phyloP scores from a whole-genome alignment of 2,797 vertebrate species.

The Sphaeramia orbicularis region DNA sequence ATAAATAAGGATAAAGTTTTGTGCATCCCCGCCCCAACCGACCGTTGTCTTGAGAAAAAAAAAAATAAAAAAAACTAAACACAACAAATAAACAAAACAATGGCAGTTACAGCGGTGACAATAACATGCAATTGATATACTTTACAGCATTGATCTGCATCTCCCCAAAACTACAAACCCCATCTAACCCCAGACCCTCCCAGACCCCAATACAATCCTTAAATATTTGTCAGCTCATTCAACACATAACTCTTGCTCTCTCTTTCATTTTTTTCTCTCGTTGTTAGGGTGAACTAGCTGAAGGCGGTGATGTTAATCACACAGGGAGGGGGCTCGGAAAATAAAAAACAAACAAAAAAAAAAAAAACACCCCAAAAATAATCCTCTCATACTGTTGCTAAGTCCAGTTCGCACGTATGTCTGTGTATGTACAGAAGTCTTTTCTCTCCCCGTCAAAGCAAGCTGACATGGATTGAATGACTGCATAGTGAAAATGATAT shows the following conservation, averaged over 20 bases:
- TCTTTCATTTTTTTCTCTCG: constrained; percentile 15
- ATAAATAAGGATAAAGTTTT: constrained; percentile 85
- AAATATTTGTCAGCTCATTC: constrained; percentile 85
- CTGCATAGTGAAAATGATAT: constrained; percentile 89
- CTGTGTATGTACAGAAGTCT: constrained; percentile 72
- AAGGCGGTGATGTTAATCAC: constrained; percentile 54
- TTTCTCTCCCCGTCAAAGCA: constrained; percentile 51
- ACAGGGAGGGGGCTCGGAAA: constrained; percentile 12
- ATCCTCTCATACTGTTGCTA: constrained; percentile 45
- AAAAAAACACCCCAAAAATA: background rate
- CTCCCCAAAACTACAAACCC: constrained; percentile 64
- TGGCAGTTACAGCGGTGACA: constrained; percentile 85
- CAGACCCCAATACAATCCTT: constrained; percentile 83
- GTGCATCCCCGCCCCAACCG: constrained; percentile 69
- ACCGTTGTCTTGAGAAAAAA: constrained; percentile 52
- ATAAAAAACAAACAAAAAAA: constrained; percentile 3
- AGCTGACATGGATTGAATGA: constrained; percentile 80
- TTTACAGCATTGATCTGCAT: constrained; percentile 85
- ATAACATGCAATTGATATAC: constrained; percentile 87
- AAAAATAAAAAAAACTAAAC: constrained; percentile 1
- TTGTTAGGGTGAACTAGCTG: constrained; percentile 41
- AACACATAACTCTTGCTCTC: constrained; percentile 70
- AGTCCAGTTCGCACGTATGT: constrained; percentile 56
- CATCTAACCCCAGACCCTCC: constrained; percentile 49
- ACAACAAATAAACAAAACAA: constrained; percentile 66